These are phyloP conservation scores for Apodemia duryi DNA, from an alignment of 2,888 invertebrate genomes.

Conservation along the genomic window DNA sequence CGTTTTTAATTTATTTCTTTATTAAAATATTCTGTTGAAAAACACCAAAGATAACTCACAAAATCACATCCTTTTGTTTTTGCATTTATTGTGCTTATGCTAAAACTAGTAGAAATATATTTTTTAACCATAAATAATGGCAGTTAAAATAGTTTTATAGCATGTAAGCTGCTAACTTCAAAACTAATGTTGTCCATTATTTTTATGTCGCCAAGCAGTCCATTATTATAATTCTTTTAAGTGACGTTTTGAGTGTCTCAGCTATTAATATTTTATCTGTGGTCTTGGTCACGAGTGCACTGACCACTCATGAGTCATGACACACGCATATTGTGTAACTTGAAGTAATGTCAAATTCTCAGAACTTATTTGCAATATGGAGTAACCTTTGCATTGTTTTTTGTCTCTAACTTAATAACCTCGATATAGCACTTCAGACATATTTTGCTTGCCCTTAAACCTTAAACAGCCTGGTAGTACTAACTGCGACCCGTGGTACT, in stretches of 20 bases:
- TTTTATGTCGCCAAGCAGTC: neutral
- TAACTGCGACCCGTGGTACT: too few species aligned
- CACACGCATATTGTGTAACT: conserved; percentile 11
- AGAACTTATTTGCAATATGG: conserved; percentile 5
- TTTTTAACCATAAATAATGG: neutral
- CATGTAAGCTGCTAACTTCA: neutral
- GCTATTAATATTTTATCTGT: neutral
- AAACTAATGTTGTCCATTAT: neutral
- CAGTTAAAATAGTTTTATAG: neutral
- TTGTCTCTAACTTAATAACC: neutral
- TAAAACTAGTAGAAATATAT: neutral
- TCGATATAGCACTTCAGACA: neutral
- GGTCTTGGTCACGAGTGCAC: conserved; percentile 6
- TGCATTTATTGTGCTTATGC: too few species aligned
- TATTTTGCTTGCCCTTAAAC: too few species aligned
- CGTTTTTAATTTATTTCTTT: too few species aligned
- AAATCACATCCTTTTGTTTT: too few species aligned
- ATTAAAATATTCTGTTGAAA: too few species aligned
- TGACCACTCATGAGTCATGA: conserved; percentile 5
- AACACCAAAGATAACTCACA: too few species aligned
- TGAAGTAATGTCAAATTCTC: neutral
- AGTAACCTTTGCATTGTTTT: neutral
- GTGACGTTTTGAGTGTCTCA: conserved; percentile 3
- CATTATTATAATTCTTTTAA: neutral
- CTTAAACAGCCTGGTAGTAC: too few species aligned